Percentiles rank a stretch among this genome's conserved stretches.
phyloP scores from a whole-genome alignment of 2,113 vertebrate genomes.

The Noturus placidus region DNA sequence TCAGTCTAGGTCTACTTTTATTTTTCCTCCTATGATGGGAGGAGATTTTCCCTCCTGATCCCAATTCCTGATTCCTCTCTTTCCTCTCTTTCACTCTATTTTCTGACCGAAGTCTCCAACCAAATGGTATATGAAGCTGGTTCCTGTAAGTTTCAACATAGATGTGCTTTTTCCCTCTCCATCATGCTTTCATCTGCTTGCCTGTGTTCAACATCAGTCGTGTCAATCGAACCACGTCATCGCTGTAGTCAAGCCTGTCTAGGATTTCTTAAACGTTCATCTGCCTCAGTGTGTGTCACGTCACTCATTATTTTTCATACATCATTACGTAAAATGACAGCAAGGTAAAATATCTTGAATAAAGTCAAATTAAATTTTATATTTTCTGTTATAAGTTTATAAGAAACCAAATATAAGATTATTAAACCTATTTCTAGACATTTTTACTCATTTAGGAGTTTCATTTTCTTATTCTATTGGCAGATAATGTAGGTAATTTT shows the following conservation, averaged over 20 bases:
- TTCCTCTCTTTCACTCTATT: slow-evolving; percentile 14
- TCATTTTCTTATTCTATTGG: neutral
- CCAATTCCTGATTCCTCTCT: slow-evolving; percentile 18
- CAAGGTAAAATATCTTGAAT: neutral
- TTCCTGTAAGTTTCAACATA: slow-evolving; percentile 92
- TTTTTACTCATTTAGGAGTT: neutral
- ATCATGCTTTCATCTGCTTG: slow-evolving; percentile 54
- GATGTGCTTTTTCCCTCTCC: slow-evolving; percentile 56
- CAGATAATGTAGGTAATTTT: neutral
- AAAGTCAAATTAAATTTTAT: no score
- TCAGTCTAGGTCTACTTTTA: neutral
- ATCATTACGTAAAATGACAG: neutral
- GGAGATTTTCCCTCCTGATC: slow-evolving; percentile 20
- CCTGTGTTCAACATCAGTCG: slow-evolving; percentile 37
- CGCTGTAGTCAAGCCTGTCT: neutral
- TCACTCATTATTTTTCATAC: neutral
- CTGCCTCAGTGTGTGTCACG: neutral
- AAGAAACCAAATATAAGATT: neutral
- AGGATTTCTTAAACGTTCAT: neutral
- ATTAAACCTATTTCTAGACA: neutral
- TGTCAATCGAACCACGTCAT: neutral
- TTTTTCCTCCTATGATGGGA: slow-evolving; percentile 1
- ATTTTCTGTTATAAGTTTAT: neutral
- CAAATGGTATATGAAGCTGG: slow-evolving; percentile 99
- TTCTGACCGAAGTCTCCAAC: slow-evolving; percentile 90